phyloP scores from a whole-genome alignment of 1,140 invertebrate genomes.

The Dreissena rostriformis region DNA sequence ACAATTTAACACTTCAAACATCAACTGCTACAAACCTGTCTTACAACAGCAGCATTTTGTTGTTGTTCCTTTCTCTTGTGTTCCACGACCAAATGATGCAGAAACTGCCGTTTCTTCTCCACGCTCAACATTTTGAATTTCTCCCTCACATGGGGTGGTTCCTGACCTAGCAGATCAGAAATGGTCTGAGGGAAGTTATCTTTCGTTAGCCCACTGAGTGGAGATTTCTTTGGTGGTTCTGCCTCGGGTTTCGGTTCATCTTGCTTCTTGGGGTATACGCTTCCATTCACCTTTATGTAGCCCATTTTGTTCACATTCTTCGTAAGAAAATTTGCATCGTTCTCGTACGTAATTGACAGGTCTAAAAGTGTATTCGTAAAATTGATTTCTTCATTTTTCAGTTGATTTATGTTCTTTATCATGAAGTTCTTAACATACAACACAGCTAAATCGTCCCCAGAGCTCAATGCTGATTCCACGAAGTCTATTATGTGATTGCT shows the following conservation, averaged over 20 bases:
- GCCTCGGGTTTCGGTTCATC: background rate
- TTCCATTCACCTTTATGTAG: slow-evolving; percentile 68
- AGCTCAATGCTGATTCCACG: slow-evolving; percentile 39
- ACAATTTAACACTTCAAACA: too few relatives aligned
- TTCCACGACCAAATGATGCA: slow-evolving; percentile 11
- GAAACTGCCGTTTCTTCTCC: slow-evolving; percentile 31
- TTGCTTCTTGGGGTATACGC: slow-evolving; percentile 58
- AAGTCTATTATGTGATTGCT: slow-evolving; percentile 43
- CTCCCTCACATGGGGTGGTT: slow-evolving; percentile 32
- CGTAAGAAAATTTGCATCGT: slow-evolving; percentile 54
- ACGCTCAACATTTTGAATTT: slow-evolving; percentile 18
- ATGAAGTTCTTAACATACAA: slow-evolving; percentile 47
- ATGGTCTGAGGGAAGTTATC: slow-evolving; percentile 37
- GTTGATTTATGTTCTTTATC: slow-evolving; percentile 74
- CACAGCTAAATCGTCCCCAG: slow-evolving; percentile 46
- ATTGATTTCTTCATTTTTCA: slow-evolving; percentile 60
- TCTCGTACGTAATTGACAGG: slow-evolving; percentile 66
- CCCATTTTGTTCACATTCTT: slow-evolving; percentile 66
- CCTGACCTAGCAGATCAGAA: slow-evolving; percentile 24
- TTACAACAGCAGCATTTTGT: background rate
- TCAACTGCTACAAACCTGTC: background rate
- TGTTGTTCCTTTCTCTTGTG: slow-evolving; percentile 9
- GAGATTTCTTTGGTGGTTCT: background rate
- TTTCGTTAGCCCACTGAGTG: background rate
- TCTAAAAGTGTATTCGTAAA: slow-evolving; percentile 62